phyloP scores from a whole-genome alignment of 2,113 vertebrate genomes.

The Fulmarus glacialis region DNA sequence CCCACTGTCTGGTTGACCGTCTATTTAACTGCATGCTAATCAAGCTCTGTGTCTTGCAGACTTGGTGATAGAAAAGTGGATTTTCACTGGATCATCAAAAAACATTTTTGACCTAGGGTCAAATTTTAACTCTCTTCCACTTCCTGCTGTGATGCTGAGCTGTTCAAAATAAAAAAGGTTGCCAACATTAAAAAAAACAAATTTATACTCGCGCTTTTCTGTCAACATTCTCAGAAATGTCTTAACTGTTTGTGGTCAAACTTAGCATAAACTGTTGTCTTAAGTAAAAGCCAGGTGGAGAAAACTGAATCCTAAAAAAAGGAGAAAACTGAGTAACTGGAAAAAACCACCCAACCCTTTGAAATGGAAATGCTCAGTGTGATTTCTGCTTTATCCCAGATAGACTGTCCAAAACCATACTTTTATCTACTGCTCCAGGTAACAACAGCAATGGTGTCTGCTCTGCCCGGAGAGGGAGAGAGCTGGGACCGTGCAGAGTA shows the following conservation, averaged over 20 bases:
- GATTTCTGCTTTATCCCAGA: neutral
- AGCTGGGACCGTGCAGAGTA: neutral
- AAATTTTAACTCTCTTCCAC: slow-evolving; percentile 23
- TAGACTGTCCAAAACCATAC: neutral
- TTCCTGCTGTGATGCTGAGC: slow-evolving; percentile 30
- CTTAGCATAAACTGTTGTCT: neutral
- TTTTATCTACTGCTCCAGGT: neutral
- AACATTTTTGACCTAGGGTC: neutral
- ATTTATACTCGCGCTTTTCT: neutral
- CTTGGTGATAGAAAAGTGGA: neutral
- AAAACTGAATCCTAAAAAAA: neutral
- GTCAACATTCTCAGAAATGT: neutral
- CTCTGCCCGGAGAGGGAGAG: neutral
- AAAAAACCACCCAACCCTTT: neutral
- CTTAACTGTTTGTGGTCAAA: slow-evolving; percentile 4
- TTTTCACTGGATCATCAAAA: slow-evolving; percentile 17
- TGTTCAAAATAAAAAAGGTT: neutral
- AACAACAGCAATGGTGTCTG: neutral
- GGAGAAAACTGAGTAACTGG: neutral
- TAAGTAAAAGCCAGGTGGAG: neutral
- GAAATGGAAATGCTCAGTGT: neutral
- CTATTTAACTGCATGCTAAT: neutral
- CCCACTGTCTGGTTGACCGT: neutral
- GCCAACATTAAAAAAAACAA: neutral
- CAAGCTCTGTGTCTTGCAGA: neutral